Conservation (phyloP, 35 echinoderm and acorn worm species). For the Diadema setosum region DNA sequence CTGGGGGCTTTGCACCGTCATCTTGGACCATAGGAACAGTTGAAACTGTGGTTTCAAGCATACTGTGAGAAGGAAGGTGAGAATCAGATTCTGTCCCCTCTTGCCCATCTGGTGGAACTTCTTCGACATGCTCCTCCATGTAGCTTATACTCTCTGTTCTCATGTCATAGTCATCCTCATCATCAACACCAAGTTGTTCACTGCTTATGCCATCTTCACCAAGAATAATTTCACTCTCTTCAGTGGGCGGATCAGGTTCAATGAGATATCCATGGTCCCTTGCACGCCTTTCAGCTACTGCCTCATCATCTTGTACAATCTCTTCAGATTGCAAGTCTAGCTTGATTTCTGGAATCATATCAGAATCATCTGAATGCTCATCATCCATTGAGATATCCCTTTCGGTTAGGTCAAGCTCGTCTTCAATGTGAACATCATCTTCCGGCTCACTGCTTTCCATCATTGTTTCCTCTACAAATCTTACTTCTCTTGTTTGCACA, state of each 20-base stretch:
- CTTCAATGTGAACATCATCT: neutral
- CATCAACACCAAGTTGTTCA: neutral
- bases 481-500: neutral
- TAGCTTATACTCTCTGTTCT: conserved; percentile 5
- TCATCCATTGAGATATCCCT: neutral
- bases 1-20: neutral
- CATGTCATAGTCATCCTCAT: neutral
- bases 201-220: neutral
- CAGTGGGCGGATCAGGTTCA: conserved; percentile 62
- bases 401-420: neutral
- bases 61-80: neutral
- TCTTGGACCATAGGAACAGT: conserved; percentile 1
- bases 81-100: neutral
- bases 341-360: conserved; percentile 13
- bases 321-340: conserved; percentile 9
- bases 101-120: neutral
- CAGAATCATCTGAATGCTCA: conserved; percentile 17
- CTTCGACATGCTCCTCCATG: conserved; percentile 13
- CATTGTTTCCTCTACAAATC: neutral
- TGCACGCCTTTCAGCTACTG: neutral
- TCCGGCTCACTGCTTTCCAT: neutral
- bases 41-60: neutral
- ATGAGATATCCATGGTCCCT: conserved; percentile 25
- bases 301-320: conserved; percentile 37
- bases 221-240: conserved; percentile 52